Percentiles rank a stretch among this genome's conserved stretches.
These are phyloP conservation scores for Macaca fascicularis DNA, from an alignment of 2,113 vertebrate genomes.

Conservation along the genomic window T2T-MFA8v1.1 NC_088380.1:93039501-93040000, in stretches of 20 bases:
- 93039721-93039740: constrained; percentile 40
- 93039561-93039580: not conserved
- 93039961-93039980: not conserved
- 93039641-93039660: not conserved
- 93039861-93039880: not conserved
- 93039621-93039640: not conserved
- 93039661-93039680: constrained; percentile 38
- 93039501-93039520: not conserved
- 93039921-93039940: not conserved
- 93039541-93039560: not conserved
- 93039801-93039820: not conserved
- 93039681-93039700: constrained; percentile 18
- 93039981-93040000: not conserved
- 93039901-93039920: not conserved
- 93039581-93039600: not conserved
- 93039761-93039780: not conserved
- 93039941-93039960: not conserved
- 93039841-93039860: not conserved
- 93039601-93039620: too few species aligned
- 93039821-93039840: constrained; percentile 34
- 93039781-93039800: not conserved
- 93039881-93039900: not conserved
- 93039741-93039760: constrained; percentile 37
- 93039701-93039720: not conserved
- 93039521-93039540: not conserved